Conservation (phyloP, 37 sponge, comb jelly and placozoan species). For the Agelas oroides region DNA sequence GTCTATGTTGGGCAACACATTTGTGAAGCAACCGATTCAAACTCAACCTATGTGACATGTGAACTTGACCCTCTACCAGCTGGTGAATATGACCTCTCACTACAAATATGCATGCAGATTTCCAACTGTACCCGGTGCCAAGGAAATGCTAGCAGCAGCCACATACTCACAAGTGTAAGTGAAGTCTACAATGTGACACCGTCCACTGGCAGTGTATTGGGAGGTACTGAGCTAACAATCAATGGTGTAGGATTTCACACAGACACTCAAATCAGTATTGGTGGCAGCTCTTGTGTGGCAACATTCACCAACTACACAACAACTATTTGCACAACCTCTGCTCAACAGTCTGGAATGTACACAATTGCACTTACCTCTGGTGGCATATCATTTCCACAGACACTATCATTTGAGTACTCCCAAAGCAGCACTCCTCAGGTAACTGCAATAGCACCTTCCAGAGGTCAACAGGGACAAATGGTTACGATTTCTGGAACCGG, state of each 20-base stretch:
- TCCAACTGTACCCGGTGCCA: constrained; percentile 7
- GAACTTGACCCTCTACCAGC: constrained; percentile 39
- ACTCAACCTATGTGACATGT: not conserved
- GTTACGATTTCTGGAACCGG: constrained; percentile 46
- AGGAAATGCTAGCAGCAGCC: not conserved
- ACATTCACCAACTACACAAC: constrained; percentile 27
- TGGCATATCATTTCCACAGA: not conserved
- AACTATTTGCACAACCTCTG: constrained; percentile 74
- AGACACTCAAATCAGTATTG: constrained; percentile 64
- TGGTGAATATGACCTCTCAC: constrained; percentile 22
- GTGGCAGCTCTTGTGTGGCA: constrained; percentile 61
- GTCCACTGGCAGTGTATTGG: constrained; percentile 68
- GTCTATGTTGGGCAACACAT: constrained; percentile 8
- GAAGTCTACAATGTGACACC: constrained; percentile 65
- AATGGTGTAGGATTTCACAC: constrained; percentile 80
- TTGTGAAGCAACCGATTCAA: not conserved
- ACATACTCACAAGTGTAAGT: constrained; percentile 14
- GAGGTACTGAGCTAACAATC: constrained; percentile 85
- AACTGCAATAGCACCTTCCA: constrained; percentile 40
- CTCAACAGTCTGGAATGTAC: constrained; percentile 5
- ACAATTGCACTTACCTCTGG: constrained; percentile 5
- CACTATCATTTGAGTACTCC: not conserved
- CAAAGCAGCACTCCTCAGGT: constrained; percentile 55
- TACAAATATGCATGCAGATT: not conserved
- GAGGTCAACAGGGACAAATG: constrained; percentile 58